Conservation (phyloP, 2,888 invertebrate genomes). For the Macrophya annulata region DNA sequence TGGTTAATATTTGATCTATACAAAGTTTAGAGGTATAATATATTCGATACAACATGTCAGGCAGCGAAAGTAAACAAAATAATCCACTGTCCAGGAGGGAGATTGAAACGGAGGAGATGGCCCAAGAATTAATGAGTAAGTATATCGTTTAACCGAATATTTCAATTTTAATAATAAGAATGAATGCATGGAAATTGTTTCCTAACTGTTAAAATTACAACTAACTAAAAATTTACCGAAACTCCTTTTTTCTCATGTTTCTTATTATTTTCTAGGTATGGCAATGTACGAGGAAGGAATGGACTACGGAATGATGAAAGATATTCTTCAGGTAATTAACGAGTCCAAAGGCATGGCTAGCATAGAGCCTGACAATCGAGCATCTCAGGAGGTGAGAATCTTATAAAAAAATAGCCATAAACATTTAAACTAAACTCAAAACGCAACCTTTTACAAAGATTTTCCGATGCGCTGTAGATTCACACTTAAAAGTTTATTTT, state of each 20-base stretch:
- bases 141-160: neutral
- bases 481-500: neutral
- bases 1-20: neutral
- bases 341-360: slow-evolving; percentile 66
- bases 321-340: slow-evolving; percentile 61
- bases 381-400: slow-evolving; percentile 43
- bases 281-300: slow-evolving; percentile 66
- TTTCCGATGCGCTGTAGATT: neutral
- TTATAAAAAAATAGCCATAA: neutral
- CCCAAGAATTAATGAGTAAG: slow-evolving; percentile 57
- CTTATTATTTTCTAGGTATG: slow-evolving; percentile 62
- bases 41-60: slow-evolving; percentile 19
- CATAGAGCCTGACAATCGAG: slow-evolving; percentile 20
- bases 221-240: neutral
- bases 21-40: neutral
- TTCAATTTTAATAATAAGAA: neutral
- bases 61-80: slow-evolving; percentile 39
- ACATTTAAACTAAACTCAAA: neutral
- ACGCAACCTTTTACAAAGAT: neutral
- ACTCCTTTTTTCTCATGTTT: neutral
- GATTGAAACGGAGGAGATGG: slow-evolving; percentile 54
- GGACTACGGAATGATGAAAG: slow-evolving; percentile 65
- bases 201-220: neutral
- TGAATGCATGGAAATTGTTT: neutral
- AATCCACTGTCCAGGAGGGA: slow-evolving; percentile 38